A percentile compares a stretch with the other conserved stretches of the same genome.
phyloP scores from a whole-genome alignment of 2,888 invertebrate genomes.

The Himalopsyche anomala region DNA sequence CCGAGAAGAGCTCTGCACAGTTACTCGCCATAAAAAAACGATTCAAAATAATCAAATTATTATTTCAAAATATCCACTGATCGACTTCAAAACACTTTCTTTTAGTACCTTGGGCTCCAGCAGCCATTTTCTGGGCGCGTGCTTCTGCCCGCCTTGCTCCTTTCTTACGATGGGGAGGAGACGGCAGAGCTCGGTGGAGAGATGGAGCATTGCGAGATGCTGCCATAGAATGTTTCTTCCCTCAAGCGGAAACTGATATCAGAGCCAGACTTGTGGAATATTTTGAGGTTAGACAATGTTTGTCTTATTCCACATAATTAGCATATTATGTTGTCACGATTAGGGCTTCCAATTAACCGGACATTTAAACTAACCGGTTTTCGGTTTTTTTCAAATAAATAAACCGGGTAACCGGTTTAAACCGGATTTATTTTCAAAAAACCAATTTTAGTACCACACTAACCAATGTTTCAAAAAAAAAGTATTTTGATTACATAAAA shows the following conservation, averaged over 20 bases:
- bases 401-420: too few relatives aligned
- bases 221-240: conserved; percentile 80
- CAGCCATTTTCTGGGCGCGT: conserved; percentile 82
- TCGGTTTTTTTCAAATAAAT: too few relatives aligned
- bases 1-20: too few relatives aligned
- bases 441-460: too few relatives aligned
- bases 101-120: conserved; percentile 83
- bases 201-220: conserved; percentile 79
- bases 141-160: conserved; percentile 81
- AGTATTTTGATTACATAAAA: too few relatives aligned
- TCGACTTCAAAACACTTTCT: conserved; percentile 25
- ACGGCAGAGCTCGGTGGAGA: conserved; percentile 81
- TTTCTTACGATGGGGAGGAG: conserved; percentile 82
- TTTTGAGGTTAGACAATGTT: conserved; percentile 74
- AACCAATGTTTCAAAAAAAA: too few relatives aligned
- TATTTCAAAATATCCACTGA: background rate
- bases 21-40: background rate
- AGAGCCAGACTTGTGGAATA: conserved; percentile 77
- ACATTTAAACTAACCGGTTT: too few relatives aligned
- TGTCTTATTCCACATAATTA: background rate
- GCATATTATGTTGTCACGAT: too few relatives aligned
- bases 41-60: conserved; percentile 45
- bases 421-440: too few relatives aligned
- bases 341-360: too few relatives aligned
- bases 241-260: conserved; percentile 74